Evolutionary conservation across 1,140 invertebrate species (phyloP).

Genomic region (Meloidogyne hapla): DNA sequence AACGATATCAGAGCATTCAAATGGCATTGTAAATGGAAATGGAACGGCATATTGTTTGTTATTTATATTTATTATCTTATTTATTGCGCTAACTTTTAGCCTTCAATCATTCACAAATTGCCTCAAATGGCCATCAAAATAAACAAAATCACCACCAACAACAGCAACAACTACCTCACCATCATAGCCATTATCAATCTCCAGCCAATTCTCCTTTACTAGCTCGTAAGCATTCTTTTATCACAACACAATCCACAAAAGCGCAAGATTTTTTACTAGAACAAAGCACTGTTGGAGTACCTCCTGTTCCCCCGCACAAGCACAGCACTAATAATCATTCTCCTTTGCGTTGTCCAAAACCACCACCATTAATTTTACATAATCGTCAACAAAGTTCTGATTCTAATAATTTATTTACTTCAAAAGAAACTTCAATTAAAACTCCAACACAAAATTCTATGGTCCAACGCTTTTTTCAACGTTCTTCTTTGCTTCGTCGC

Average conservation of each 20-base stretch:
- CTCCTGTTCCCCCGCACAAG: not conserved
- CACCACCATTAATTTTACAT: not conserved
- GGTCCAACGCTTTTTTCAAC: constrained; percentile 36
- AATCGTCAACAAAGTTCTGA: constrained; percentile 25
- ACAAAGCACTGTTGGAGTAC: not conserved
- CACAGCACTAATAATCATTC: not conserved
- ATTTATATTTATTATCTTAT: not conserved
- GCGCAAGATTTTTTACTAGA: not conserved
- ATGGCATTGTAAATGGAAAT: not conserved
- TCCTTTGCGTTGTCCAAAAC: not conserved
- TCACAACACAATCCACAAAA: not conserved
- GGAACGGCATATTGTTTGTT: not conserved
- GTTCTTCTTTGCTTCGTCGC: constrained; percentile 32
- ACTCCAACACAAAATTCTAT: constrained; percentile 6
- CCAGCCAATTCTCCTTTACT: not conserved
- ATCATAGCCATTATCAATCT: not conserved
- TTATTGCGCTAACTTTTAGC: not conserved
- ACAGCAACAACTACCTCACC: not conserved
- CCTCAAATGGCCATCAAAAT: not conserved
- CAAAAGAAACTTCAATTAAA: not conserved
- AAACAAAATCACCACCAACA: constrained; percentile 11
- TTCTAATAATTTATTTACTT: not conserved
- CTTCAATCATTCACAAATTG: not conserved
- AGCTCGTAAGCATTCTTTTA: not conserved
- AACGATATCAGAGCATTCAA: not conserved